Evolutionary conservation across 2,113 vertebrate species (phyloP).

Genomic region (Dicrurus megarhynchus): DNA sequence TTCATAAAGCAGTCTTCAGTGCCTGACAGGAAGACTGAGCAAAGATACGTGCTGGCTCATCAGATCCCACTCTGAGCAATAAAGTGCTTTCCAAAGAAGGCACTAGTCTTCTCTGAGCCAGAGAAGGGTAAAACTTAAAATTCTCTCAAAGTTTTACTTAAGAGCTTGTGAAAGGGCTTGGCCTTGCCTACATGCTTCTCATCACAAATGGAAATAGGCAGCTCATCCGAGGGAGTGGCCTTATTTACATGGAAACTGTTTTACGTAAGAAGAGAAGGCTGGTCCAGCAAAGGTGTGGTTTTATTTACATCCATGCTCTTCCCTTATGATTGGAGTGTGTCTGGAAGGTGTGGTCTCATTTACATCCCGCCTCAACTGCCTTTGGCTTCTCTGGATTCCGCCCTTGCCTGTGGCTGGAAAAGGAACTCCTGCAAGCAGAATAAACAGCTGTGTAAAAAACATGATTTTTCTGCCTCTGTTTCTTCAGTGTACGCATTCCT

Average conservation of each 20-base stretch:
- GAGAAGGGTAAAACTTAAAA: not conserved
- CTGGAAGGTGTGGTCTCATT: constrained; percentile 41
- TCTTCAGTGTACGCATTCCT: not conserved
- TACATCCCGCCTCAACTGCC: not conserved
- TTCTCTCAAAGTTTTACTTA: not conserved
- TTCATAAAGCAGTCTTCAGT: not conserved
- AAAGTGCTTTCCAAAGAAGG: not conserved
- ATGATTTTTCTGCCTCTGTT: not conserved
- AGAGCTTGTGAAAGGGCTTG: not conserved
- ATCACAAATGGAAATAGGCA: not conserved
- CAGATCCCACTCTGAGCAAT: not conserved
- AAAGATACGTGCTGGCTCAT: not conserved
- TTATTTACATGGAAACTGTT: constrained; percentile 8
- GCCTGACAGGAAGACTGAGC: not conserved
- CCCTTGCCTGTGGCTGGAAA: constrained; percentile 14
- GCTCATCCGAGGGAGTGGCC: not conserved
- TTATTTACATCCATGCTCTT: constrained; percentile 17
- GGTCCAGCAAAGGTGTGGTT: constrained; percentile 7
- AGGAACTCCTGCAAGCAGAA: constrained; percentile 4
- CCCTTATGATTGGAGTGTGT: not conserved
- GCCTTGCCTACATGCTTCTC: not conserved
- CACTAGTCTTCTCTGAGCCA: not conserved
- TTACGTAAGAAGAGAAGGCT: not conserved
- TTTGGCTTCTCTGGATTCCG: not conserved
- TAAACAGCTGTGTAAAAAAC: not conserved